These are phyloP conservation scores for Ictidomys tridecemlineatus DNA, from an alignment of 2,113 vertebrate genomes.

Conservation along the genomic window DNA sequence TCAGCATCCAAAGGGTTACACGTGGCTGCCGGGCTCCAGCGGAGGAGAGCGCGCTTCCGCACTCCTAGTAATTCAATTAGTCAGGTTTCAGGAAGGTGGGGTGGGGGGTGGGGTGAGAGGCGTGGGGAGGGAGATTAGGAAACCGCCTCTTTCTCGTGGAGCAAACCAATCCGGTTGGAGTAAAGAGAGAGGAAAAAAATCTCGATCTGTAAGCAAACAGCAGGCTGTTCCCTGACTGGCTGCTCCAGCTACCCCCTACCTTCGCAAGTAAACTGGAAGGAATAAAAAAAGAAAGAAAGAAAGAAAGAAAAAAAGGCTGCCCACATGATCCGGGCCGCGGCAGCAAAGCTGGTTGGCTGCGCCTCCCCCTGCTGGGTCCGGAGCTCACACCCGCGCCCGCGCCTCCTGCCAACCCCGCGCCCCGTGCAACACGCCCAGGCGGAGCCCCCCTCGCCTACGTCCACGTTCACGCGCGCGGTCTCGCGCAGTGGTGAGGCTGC, in stretches of 20 bases:
- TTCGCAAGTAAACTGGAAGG: conserved; percentile 87
- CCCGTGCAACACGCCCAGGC: conserved; percentile 61
- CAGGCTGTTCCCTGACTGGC: conserved; percentile 84
- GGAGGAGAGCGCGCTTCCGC: conserved; percentile 81
- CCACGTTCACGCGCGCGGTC: conserved; percentile 81
- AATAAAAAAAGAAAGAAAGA: background rate
- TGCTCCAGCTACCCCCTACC: conserved; percentile 87
- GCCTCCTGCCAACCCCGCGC: conserved; percentile 55
- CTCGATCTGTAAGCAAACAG: conserved; percentile 77
- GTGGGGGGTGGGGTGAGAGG: conserved; percentile 84
- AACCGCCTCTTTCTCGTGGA: conserved; percentile 89
- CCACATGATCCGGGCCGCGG: conserved; percentile 86
- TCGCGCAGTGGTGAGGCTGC: conserved; percentile 70
- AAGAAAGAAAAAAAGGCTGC: conserved; percentile 58
- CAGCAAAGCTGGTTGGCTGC: conserved; percentile 76
- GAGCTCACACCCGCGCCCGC: conserved; percentile 61
- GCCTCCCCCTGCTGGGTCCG: conserved; percentile 67
- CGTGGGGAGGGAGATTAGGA: conserved; percentile 73
- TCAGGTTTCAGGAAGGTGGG: conserved; percentile 91
- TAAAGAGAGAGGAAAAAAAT: conserved; percentile 16
- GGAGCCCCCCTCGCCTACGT: conserved; percentile 53
- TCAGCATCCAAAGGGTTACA: conserved; percentile 84
- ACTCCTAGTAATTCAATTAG: conserved; percentile 94
- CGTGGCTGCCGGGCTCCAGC: conserved; percentile 52
- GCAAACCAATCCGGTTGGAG: conserved; percentile 86